A percentile compares a stretch with the other conserved stretches of the same genome.
Conservation (phyloP, 1,140 invertebrate genomes). For the Drosophila insularis region DNA sequence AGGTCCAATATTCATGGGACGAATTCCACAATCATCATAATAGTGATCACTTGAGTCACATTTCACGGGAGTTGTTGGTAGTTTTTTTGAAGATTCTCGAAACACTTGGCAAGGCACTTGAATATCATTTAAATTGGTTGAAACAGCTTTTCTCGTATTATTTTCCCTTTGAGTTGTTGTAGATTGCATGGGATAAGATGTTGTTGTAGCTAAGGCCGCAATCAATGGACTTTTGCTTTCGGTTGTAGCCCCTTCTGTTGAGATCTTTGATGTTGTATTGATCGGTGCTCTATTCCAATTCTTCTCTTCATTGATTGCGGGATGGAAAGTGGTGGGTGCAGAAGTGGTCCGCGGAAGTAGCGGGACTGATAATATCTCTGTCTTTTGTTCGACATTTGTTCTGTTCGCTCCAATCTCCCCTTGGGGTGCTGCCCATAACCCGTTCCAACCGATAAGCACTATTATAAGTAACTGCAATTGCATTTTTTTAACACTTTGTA, state of each 20-base stretch:
- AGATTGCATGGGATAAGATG: neutral
- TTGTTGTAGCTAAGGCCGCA: neutral
- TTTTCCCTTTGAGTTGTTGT: neutral
- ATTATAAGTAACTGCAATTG: neutral
- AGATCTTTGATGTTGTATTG: neutral
- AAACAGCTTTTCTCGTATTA: neutral
- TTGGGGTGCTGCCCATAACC: neutral
- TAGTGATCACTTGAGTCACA: neutral
- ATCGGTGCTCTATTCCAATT: neutral
- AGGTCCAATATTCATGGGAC: slow-evolving; percentile 4
- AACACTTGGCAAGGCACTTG: neutral
- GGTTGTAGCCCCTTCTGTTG: too few relatives aligned
- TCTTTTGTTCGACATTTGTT: neutral
- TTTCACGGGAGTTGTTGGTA: neutral
- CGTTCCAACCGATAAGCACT: neutral
- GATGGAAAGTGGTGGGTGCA: neutral
- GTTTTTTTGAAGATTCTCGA: neutral
- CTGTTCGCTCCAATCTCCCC: neutral
- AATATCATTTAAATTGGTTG: neutral
- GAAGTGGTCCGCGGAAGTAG: neutral
- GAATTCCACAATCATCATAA: neutral
- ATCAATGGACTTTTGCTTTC: neutral
- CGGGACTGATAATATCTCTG: neutral
- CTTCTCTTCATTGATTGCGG: neutral
- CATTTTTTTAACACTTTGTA: neutral